Base-by-base conservation (phyloP, 2,797 vertebrate genomes). In the Pseudomugil tenellus region DNA sequence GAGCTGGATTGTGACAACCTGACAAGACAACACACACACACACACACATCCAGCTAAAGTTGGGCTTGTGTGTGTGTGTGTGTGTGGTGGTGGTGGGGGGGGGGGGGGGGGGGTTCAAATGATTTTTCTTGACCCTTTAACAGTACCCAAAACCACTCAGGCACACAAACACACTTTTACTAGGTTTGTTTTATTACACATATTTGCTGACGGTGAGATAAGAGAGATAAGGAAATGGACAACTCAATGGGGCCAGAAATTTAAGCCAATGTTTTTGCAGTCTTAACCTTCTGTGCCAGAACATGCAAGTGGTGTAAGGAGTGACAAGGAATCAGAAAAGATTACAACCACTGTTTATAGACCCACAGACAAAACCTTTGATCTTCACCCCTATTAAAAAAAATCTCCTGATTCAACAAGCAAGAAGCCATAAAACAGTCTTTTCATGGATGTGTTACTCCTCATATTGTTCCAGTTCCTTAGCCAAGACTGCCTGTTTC, bases 1-100 rank as follows among this genome's bases (percentile, higher is more conserved):
- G 67, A 88, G 74, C 61, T 26, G 61, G 62, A 68, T 80, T 70
- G 81, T 89, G 81, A 85, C 74, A 81, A 76, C 70, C 70, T 66
- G 83, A 73, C 78, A 23, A 69, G 57, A 21, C 58, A 61, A 37
- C 55, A 72, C 66, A 61, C 64, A 78, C 62, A 65, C 51, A 49
- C 26, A 46, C 41, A 43, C 39, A 17, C 39, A 17, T 13, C 17
- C 3, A 31, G 29, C 6, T 31, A 6, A 6, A 6, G 3, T 31
- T 31, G 6, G 29, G 29, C n/a, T n/a, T n/a, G n/a, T n/a, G n/a
- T n/a, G n/a, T n/a, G n/a, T n/a, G n/a, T n/a, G n/a, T n/a, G n/a
- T n/a, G n/a, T n/a, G n/a, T n/a, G n/a, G n/a, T n/a, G n/a, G n/a
- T n/a, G n/a, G n/a, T n/a, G n/a, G n/a, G n/a, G n/a, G n/a, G n/a